These are phyloP conservation scores for Catharus ustulatus DNA, from an alignment of 2,797 vertebrate genomes.

Conservation along the genomic window DNA sequence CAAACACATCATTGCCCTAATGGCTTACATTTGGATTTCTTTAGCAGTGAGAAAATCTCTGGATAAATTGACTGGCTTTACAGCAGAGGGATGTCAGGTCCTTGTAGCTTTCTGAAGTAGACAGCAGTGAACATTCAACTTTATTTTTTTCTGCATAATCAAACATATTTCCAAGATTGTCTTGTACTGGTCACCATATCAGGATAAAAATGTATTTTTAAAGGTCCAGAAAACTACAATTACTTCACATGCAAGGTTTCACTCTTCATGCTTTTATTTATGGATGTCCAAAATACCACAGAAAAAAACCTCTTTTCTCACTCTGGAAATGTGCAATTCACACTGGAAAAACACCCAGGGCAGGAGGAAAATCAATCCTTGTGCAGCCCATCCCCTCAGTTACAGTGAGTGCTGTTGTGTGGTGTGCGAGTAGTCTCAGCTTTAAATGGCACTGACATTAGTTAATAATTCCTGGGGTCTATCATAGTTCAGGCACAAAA, in stretches of 20 bases:
- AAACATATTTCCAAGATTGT: neutral
- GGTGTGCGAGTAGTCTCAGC: neutral
- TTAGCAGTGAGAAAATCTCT: neutral
- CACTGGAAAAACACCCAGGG: neutral
- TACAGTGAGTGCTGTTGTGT: neutral
- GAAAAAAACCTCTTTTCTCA: neutral
- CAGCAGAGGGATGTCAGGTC: neutral
- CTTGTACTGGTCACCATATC: neutral
- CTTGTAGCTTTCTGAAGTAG: neutral
- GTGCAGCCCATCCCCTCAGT: neutral
- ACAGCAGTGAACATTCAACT: neutral
- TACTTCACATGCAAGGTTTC: neutral
- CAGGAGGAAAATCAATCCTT: neutral
- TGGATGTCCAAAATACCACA: neutral
- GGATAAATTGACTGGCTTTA: neutral
- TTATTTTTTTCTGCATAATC: neutral
- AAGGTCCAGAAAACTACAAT: neutral
- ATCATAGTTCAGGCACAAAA: neutral
- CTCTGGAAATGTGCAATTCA: neutral
- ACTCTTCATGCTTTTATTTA: neutral
- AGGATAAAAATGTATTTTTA: neutral
- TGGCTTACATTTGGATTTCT: neutral
- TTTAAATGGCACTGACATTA: neutral
- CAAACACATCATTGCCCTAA: neutral
- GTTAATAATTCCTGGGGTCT: neutral